phyloP scores from a whole-genome alignment of 2,888 invertebrate genomes.

The Patella caerulea region DNA sequence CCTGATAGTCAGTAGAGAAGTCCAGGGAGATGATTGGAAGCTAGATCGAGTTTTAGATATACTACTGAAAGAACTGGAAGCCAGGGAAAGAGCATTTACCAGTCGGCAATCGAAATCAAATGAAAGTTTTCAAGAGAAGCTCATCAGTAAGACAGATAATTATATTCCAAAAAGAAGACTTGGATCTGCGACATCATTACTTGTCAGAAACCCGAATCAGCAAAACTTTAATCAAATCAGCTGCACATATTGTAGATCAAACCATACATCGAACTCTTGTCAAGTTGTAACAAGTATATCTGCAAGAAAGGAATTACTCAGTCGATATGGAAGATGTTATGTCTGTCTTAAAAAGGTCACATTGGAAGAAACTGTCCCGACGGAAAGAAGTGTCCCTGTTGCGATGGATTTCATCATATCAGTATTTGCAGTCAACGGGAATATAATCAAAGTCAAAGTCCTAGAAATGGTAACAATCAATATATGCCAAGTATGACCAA shows the following conservation, averaged over 20 bases:
- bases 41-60: background rate
- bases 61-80: background rate
- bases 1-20: background rate
- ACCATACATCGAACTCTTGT: background rate
- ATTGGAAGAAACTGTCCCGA: background rate
- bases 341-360: background rate
- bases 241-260: constrained; percentile 7
- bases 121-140: too few species aligned
- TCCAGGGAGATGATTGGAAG: background rate
- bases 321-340: background rate
- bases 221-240: background rate
- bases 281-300: background rate
- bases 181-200: too few species aligned
- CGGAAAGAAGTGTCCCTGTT: too few species aligned
- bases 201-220: too few species aligned
- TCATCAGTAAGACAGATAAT: too few species aligned
- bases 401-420: too few species aligned
- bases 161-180: too few species aligned
- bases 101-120: too few species aligned
- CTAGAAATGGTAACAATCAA: too few species aligned
- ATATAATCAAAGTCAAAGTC: too few species aligned
- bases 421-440: too few species aligned
- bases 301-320: background rate
- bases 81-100: background rate
- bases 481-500: too few species aligned